Percentiles rank a stretch among this genome's conserved stretches.
Evolutionary conservation across 2,797 vertebrate genomes (phyloP).

Genomic region (Halcyon badia): DNA sequence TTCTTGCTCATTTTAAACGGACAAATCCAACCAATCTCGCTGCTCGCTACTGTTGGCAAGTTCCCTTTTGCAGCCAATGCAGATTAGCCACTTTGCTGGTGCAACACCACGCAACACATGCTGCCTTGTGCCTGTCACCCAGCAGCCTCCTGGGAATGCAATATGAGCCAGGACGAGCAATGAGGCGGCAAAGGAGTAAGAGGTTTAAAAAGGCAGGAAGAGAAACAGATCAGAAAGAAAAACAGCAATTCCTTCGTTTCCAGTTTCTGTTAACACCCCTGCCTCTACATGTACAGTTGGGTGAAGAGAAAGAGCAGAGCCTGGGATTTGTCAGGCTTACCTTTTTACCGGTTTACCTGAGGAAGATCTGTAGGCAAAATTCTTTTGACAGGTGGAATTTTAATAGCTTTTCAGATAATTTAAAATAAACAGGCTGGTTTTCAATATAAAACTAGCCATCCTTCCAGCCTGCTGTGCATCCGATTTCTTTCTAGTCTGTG

Average conservation of each 20-base stretch:
- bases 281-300: background rate
- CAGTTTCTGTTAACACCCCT: background rate
- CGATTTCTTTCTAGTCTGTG: background rate
- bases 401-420: background rate
- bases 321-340: background rate
- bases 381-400: background rate
- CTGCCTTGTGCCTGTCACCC: constrained; percentile 64
- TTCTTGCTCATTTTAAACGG: background rate
- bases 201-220: constrained; percentile 40
- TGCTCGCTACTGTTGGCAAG: background rate
- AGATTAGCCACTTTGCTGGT: constrained; percentile 56
- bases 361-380: background rate
- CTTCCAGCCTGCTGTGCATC: background rate
- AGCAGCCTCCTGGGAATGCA: constrained; percentile 65
- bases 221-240: constrained; percentile 1
- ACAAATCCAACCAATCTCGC: background rate
- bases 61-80: background rate
- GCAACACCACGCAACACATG: constrained; percentile 50
- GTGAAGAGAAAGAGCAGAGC: background rate
- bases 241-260: background rate
- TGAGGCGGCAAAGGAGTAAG: constrained; percentile 38
- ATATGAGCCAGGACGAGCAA: constrained; percentile 31
- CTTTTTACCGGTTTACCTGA: background rate
- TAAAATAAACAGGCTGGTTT: background rate
- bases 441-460: background rate